Evolutionary conservation across 53 echinoderm and acorn worm species (phyloP).

Genomic region (Mesocentrotus franciscanus): DNA sequence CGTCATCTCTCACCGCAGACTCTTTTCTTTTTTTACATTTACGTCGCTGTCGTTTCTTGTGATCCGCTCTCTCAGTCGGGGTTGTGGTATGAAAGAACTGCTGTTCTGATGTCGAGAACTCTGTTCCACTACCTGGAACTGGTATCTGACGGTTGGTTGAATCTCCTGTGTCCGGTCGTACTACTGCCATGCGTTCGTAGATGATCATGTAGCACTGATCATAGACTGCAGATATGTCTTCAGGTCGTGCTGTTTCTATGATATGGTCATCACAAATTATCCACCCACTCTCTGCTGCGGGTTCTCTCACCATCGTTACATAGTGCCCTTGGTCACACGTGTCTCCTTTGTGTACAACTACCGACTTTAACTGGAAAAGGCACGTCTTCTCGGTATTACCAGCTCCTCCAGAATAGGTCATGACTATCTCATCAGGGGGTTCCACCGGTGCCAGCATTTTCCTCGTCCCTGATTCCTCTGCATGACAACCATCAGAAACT

Average conservation of each 20-base stretch:
- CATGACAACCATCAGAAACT: slow-evolving; percentile 29
- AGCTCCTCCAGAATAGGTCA: slow-evolving; percentile 28
- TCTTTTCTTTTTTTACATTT: background rate
- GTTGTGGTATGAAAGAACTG: background rate
- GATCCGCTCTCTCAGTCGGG: background rate
- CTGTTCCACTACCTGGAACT: background rate
- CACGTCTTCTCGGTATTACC: background rate
- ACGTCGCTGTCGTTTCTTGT: background rate
- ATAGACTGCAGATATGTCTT: slow-evolving; percentile 54
- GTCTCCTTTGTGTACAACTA: slow-evolving; percentile 49
- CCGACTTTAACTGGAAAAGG: slow-evolving; percentile 28
- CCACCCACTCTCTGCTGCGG: background rate
- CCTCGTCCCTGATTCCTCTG: slow-evolving; percentile 50
- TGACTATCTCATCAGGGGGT: too few relatives aligned
- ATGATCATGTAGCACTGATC: slow-evolving; percentile 43
- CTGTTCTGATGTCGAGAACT: too few relatives aligned
- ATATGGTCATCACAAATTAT: slow-evolving; percentile 63
- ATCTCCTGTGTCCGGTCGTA: background rate
- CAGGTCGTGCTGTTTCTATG: slow-evolving; percentile 34
- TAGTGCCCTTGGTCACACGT: slow-evolving; percentile 52
- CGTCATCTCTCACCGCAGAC: background rate
- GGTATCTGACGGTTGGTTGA: background rate
- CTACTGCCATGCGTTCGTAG: background rate
- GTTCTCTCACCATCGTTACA: slow-evolving; percentile 36
- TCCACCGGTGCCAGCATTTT: background rate